Conservation (phyloP, 2,888 invertebrate species). For the Euplagia quadripunctaria region DNA sequence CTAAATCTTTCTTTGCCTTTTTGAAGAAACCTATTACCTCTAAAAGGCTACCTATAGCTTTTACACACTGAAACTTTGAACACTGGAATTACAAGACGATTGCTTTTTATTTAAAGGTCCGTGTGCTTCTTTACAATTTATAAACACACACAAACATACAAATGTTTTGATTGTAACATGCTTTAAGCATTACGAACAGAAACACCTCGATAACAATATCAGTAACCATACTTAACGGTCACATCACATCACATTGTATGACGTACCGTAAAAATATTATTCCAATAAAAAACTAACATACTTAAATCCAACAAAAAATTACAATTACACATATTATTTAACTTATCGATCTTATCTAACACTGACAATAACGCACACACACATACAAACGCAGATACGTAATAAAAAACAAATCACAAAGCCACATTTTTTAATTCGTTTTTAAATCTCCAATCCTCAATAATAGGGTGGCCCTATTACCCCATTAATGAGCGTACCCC, state of each 20-base stretch:
- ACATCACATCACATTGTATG: background rate
- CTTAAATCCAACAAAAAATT: slow-evolving; percentile 4
- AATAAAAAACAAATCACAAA: slow-evolving; percentile 43
- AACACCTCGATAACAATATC: background rate
- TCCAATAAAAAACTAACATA: background rate
- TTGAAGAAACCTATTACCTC: too few relatives aligned
- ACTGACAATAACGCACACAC: slow-evolving; percentile 13
- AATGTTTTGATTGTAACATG: too few relatives aligned
- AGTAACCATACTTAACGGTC: background rate
- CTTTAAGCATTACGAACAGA: too few relatives aligned
- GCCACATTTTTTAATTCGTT: slow-evolving; percentile 28
- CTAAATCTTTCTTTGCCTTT: too few relatives aligned
- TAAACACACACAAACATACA: too few relatives aligned
- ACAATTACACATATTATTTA: slow-evolving; percentile 35
- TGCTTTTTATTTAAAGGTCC: background rate
- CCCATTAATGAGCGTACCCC: slow-evolving; percentile 28
- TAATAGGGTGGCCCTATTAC: slow-evolving; percentile 21
- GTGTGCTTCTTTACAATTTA: background rate
- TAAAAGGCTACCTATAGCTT: too few relatives aligned
- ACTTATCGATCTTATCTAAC: slow-evolving; percentile 37
- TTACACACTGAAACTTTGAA: too few relatives aligned
- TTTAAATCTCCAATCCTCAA: slow-evolving; percentile 27
- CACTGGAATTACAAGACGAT: too few relatives aligned
- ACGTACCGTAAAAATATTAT: background rate
- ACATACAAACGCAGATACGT: slow-evolving; percentile 14